Evolutionary conservation across 2,113 vertebrate species (phyloP).

Genomic region (Rhinopomastus cyanomelas): DNA sequence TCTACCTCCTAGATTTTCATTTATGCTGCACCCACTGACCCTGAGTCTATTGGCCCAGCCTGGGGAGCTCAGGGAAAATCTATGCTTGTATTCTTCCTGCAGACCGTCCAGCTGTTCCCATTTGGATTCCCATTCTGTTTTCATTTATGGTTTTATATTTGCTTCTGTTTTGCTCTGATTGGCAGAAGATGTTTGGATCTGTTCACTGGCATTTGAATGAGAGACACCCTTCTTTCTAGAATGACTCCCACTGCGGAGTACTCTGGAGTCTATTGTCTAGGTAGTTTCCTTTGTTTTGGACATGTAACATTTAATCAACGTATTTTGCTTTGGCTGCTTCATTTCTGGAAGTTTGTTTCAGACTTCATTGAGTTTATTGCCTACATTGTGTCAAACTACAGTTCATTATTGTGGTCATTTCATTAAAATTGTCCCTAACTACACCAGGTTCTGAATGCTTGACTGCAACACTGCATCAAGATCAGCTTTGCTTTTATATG

Average conservation of each 20-base stretch:
- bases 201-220: not conserved
- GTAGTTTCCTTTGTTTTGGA: not conserved
- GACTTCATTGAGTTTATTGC: slow-evolving; percentile 57
- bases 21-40: not conserved
- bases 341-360: slow-evolving; percentile 53
- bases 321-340: slow-evolving; percentile 15
- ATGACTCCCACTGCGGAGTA: not conserved
- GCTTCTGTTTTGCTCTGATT: slow-evolving; percentile 1
- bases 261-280: not conserved
- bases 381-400: slow-evolving; percentile 26
- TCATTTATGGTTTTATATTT: not conserved
- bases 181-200: not conserved
- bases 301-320: not conserved
- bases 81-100: not conserved
- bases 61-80: not conserved
- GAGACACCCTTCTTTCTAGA: not conserved
- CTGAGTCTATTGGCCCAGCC: not conserved
- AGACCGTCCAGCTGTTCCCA: not conserved
- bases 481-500: slow-evolving; percentile 29
- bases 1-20: not conserved
- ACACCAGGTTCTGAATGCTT: slow-evolving; percentile 12
- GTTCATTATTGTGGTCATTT: slow-evolving; percentile 38
- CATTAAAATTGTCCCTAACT: slow-evolving; percentile 48
- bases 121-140: not conserved
- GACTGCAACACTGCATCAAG: not conserved